Base-by-base conservation (phyloP, 1,140 invertebrate species). In the Pseudomyrmex cubaensis region DNA sequence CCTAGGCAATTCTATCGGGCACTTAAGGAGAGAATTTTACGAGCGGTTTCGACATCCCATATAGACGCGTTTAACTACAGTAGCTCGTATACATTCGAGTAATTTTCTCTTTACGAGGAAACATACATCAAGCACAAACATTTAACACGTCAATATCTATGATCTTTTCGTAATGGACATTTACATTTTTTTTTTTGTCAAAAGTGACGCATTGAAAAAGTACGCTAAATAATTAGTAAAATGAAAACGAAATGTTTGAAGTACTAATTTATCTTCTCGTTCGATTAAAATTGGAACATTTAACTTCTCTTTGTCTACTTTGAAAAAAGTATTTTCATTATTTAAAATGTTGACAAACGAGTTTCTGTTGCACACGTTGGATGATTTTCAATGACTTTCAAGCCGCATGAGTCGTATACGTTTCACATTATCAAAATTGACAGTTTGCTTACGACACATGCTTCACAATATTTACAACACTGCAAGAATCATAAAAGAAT, bases 21-120 rank as follows among this genome's bases (percentile, higher is more conserved):
- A 73, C 22, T 74, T 82, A 74, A 72, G 56, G 48, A 50, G 1
- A 7, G 22, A 66, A 54, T 50, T 85, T 85, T 85, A 85, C 69
- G 76, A 86, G 22, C 57, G 12, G 44, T 35, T 61, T 57, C 15
- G 44, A 46, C 52, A 69, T 25, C 15, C 13, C 35, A 35, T 35
- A 13, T 17, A n/a, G 13, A 20, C 52, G 54, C 48, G 59, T 72
- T 44, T 20, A 17, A 59, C 48, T 54, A 54, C 17, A 17, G 10
- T 17, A 2, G 35, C 52, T 50, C 4, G 50, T 44, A 20, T n/a
- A 70, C 52, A 17, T 17, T 10, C 56, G 20, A 63, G 22, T 48
- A 59, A 35, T 35, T 35, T 35, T 54, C 3, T 63, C 63, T 25
- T 61, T 10, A 44, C 5, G 9, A 13, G n/a, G 15, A n/a, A 5